phyloP scores from a whole-genome alignment of 2,888 invertebrate genomes.

The Cephus rjabovi region DNA sequence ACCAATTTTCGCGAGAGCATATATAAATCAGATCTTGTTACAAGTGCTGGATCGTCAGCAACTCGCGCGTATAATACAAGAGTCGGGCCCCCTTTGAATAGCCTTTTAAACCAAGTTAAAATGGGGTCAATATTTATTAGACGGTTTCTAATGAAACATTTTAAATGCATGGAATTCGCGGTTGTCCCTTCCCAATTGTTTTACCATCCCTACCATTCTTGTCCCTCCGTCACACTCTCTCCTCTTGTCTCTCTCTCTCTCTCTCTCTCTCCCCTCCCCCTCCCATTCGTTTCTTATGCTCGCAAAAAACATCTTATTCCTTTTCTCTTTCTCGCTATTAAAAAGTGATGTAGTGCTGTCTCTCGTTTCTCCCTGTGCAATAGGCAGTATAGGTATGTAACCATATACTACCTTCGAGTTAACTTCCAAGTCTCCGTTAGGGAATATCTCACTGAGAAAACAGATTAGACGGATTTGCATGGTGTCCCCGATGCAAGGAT shows the following conservation, averaged over 20 bases:
- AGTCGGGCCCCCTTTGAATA: constrained; percentile 33
- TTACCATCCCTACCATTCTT: neutral
- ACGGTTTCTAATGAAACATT: constrained; percentile 63
- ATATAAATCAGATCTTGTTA: constrained; percentile 65
- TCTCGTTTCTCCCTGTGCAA: constrained; percentile 23
- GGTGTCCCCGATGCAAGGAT: neutral
- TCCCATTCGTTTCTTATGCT: neutral
- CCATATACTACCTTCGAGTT: neutral
- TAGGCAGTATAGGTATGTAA: neutral
- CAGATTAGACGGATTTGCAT: neutral
- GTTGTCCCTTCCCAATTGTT: constrained; percentile 31
- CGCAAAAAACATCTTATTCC: neutral
- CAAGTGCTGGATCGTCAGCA: constrained; percentile 44
- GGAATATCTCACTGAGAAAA: neutral
- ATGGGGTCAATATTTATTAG: constrained; percentile 60
- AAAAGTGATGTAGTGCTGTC: constrained; percentile 45
- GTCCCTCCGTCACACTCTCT: constrained; percentile 1
- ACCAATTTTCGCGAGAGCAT: constrained; percentile 60
- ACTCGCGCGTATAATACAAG: constrained; percentile 17
- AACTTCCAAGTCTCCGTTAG: neutral
- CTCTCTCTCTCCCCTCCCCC: constrained; percentile 20
- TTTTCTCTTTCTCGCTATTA: constrained; percentile 33
- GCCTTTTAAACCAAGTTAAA: constrained; percentile 52
- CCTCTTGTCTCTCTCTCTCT: constrained; percentile 17
- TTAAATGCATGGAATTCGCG: constrained; percentile 61